Evolutionary conservation across 2,113 vertebrate species (phyloP).

Genomic region (Oenanthe melanoleuca): DNA sequence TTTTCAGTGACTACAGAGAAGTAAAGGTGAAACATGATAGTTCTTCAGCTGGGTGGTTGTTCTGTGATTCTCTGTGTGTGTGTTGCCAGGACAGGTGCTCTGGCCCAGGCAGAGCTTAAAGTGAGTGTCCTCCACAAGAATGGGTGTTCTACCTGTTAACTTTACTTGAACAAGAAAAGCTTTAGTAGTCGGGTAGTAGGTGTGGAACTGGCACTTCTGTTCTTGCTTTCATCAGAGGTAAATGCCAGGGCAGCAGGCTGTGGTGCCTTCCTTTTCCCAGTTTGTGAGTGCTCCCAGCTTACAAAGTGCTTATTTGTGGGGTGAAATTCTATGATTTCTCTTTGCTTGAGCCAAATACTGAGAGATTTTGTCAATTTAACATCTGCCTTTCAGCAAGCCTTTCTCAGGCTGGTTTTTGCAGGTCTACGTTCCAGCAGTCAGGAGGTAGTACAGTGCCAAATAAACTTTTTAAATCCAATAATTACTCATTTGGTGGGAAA

Average conservation of each 20-base stretch:
- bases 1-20: neutral
- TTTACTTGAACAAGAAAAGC: neutral
- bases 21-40: neutral
- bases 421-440: neutral
- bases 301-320: neutral
- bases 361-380: neutral
- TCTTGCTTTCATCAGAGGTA: neutral
- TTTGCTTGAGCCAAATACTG: neutral
- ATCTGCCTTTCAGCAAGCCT: neutral
- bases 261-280: neutral
- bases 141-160: neutral
- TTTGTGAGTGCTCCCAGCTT: neutral
- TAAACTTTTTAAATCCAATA: neutral
- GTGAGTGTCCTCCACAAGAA: neutral
- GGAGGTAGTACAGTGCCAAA: neutral
- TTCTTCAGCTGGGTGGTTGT: neutral
- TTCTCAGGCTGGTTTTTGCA: neutral
- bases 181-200: accelerated
- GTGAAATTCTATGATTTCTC: neutral
- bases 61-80: neutral
- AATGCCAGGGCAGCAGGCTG: neutral
- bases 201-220: neutral
- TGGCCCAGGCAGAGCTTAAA: neutral
- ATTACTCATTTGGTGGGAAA: neutral
- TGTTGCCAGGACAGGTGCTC: neutral